Base-by-base conservation (phyloP, 2,888 invertebrate genomes). In the Nezara viridula region DNA sequence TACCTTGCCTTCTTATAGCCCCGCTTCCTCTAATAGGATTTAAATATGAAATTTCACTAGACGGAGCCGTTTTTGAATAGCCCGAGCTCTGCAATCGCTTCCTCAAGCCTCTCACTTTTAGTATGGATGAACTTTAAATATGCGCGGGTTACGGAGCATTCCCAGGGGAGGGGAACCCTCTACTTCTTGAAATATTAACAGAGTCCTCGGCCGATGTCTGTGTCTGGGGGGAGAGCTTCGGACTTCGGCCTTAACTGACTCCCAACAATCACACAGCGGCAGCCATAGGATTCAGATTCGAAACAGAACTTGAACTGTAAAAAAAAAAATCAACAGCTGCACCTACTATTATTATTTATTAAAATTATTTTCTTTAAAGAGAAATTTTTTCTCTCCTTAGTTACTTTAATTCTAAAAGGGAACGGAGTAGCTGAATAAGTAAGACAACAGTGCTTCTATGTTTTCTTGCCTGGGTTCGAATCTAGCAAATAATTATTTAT, bases 101-200 rank as follows among this genome's bases (percentile, higher is more conserved):
- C 44, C 44, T 40, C 81, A 44, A 27, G 49, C 27, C 24, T 24
- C 50, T 52, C 52, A 49, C 87, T 87, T 88, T 88, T 81, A 88
- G 88, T 88, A 88, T 88, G 88, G 85, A 88, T 88, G 88, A 88
- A 88, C 88, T 85, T 77, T 88, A 88, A 88, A 88, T 88, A 88
- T 88, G 88, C 88, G 88, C 24, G 44, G 88, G 40, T 47, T 32
- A 32, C 14, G n/a, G 32, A 52, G 52, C 55, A 86, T 50, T 81
- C 81, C 44, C 81, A 24, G 1, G 44, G 81, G 81, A 14, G 0
- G 81, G 6, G 10, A 81, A 40, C 44, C 81, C 44, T 47, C 81
- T 24, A 81, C n/a, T 47, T 47, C 40, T 81, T 81, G 12, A 81
- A 81, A 44, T 81, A 81, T 81, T 81, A 24, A 81, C 44, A 9